Evolutionary conservation across 1,140 invertebrate genomes (phyloP).

Genomic region (Drosophila biarmipes): DNA sequence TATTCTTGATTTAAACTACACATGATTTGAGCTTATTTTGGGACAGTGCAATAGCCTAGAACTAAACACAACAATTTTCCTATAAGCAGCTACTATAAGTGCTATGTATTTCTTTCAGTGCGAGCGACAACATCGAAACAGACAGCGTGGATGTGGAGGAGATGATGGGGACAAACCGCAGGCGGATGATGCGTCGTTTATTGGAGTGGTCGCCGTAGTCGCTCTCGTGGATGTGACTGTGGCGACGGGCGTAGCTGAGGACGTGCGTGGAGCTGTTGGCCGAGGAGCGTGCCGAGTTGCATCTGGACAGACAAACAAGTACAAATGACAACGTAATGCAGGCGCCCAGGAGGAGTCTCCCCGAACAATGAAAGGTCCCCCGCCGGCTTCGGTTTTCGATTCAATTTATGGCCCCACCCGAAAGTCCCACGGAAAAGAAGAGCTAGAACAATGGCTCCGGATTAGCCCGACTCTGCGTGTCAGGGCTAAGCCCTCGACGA

Average conservation of each 20-base stretch:
- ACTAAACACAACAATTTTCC: no score
- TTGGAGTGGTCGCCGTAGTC: constrained; percentile 41
- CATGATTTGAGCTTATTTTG: no score
- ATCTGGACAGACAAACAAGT: constrained; percentile 52
- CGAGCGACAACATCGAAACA: constrained; percentile 23
- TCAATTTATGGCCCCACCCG: constrained; percentile 18
- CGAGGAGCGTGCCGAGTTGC: constrained; percentile 57
- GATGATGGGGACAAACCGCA: constrained; percentile 66
- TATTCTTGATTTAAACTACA: no score
- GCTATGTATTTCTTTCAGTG: constrained; percentile 17
- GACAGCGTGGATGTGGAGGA: constrained; percentile 3
- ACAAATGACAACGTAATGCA: constrained; percentile 35
- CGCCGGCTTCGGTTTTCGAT: constrained; percentile 18
- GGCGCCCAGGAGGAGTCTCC: background rate
- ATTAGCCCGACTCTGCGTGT: constrained; percentile 57
- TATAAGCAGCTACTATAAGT: no score
- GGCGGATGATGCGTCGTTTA: constrained; percentile 65
- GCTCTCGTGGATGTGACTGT: constrained; percentile 71
- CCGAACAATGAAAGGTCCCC: background rate
- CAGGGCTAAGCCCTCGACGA: constrained; percentile 40
- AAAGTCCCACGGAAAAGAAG: background rate
- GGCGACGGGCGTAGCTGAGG: constrained; percentile 70
- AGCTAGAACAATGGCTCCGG: constrained; percentile 39
- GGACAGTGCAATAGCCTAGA: no score
- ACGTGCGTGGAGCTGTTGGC: constrained; percentile 70